Conservation (phyloP, 92 coral and sea anemone species). For the Umimayanthus kanabou region DNA sequence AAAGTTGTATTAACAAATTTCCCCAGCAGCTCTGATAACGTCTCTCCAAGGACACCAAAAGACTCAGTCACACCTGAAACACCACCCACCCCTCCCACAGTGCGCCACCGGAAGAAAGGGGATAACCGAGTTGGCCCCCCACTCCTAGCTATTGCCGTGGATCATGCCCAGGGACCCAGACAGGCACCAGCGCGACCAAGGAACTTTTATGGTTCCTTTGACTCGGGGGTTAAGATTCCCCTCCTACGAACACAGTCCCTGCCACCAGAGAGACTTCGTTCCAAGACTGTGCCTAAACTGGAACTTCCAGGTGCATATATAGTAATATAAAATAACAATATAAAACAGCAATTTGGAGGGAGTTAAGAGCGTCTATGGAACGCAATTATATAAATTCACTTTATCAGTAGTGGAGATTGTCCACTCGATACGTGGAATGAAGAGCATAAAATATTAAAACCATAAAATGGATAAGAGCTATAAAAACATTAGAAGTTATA, state of each 20-base stretch:
- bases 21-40: conserved; percentile 22
- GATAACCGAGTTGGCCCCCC: conserved; percentile 38
- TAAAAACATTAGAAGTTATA: too few relatives aligned
- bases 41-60: conserved; percentile 60
- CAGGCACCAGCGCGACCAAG: conserved; percentile 19
- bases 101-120: conserved; percentile 73
- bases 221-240: conserved; percentile 42
- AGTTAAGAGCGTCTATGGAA: not conserved
- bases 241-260: conserved; percentile 74
- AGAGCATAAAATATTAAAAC: too few relatives aligned
- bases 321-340: not conserved
- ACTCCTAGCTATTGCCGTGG: conserved; percentile 44
- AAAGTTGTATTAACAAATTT: not conserved
- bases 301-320: conserved; percentile 69
- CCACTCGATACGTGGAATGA: too few relatives aligned
- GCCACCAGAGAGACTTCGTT: conserved; percentile 59
- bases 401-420: too few relatives aligned
- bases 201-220: conserved; percentile 6
- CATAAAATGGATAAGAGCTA: too few relatives aligned
- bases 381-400: too few relatives aligned
- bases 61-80: conserved; percentile 45
- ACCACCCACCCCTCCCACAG: conserved; percentile 90
- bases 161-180: conserved; percentile 36
- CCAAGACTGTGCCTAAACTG: conserved; percentile 60
- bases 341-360: too few relatives aligned